Evolutionary conservation across 2,888 invertebrate species (phyloP).

Genomic region (Leptopilina myrica): DNA sequence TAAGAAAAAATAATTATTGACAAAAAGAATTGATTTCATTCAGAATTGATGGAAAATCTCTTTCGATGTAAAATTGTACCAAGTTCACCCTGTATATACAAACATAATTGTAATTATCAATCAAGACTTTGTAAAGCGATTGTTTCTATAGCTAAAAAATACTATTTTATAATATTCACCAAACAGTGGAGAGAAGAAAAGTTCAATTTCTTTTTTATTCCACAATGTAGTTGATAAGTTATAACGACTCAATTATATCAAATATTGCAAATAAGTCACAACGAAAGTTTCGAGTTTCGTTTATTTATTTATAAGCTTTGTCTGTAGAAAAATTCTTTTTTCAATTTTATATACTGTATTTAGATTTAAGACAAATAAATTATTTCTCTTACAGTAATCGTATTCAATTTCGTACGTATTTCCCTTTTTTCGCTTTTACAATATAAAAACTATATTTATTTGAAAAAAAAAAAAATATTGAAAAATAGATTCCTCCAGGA

Average conservation of each 20-base stretch:
- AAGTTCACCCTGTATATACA: too few relatives aligned
- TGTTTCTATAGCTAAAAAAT: neutral
- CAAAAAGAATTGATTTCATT: too few relatives aligned
- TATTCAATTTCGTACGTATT: neutral
- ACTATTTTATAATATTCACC: constrained; percentile 11
- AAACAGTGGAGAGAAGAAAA: constrained; percentile 3
- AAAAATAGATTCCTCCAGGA: too few relatives aligned
- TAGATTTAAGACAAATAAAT: constrained; percentile 64
- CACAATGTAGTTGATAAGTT: neutral
- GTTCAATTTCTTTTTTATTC: neutral
- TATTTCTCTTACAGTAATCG: constrained; percentile 63
- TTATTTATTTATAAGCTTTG: constrained; percentile 14
- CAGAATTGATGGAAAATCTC: too few relatives aligned
- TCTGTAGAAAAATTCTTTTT: neutral
- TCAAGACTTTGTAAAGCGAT: constrained; percentile 18
- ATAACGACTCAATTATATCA: neutral
- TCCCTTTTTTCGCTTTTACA: too few relatives aligned
- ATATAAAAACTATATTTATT: too few relatives aligned
- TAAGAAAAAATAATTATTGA: too few relatives aligned
- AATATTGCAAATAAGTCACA: constrained; percentile 22
- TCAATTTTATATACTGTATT: constrained; percentile 10
- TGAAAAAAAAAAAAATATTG: neutral
- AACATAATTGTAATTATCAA: neutral
- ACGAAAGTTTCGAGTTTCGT: neutral
- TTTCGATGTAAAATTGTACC: too few relatives aligned